Evolutionary conservation across 1,140 invertebrate genomes (phyloP), one percentile per base, ranked within the genome.

Genomic region (Conus ventricosus): DNA sequence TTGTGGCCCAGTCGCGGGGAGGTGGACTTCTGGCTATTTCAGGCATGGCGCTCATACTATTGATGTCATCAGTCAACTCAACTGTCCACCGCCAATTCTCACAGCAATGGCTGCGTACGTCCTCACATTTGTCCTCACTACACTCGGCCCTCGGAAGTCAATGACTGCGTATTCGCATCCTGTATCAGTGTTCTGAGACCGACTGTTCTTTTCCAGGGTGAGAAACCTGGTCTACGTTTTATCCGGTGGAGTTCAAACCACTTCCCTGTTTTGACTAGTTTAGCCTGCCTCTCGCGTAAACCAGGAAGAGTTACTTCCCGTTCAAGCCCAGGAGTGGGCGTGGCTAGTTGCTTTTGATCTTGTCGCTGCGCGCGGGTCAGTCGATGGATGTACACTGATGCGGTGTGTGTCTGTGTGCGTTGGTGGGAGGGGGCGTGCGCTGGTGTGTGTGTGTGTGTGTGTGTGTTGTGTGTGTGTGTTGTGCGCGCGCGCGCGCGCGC

Each of bases 31-130:
- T 85, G 10, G 76, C 71, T 39, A 89, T 88, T 82, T 91, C 90
- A 84, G 87, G 88, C 76, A 89, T 90, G 83, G 82, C 88, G 84
- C 85, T 91, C 91, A 91, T 91, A 84, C 1, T 23, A 84, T 25
- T 60, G 39, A 39, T 39, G 39, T 39, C 39, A 39, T 39, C 39
- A 39, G 76, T 51, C 60, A 55, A 84, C 20, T 39, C 5, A 39
- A 39, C 39, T 3, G 39, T 39, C 39, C 39, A 39, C 39, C 39
- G 39, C 39, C 55, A 39, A 20, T 60, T 39, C 84, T 25, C 55
- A 23, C 3, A n/a, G 5, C 27, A 20, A 6, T 20, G 13, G 6
- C 67, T 23, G 11, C 67, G 67, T 71, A 17, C 11, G 67, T n/a
- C 20, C 67, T 71, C 23, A 23, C 67, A 20, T 13, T 71, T 71